Base-by-base conservation (phyloP, 2,113 vertebrate species). In the Zootoca vivipara region DNA sequence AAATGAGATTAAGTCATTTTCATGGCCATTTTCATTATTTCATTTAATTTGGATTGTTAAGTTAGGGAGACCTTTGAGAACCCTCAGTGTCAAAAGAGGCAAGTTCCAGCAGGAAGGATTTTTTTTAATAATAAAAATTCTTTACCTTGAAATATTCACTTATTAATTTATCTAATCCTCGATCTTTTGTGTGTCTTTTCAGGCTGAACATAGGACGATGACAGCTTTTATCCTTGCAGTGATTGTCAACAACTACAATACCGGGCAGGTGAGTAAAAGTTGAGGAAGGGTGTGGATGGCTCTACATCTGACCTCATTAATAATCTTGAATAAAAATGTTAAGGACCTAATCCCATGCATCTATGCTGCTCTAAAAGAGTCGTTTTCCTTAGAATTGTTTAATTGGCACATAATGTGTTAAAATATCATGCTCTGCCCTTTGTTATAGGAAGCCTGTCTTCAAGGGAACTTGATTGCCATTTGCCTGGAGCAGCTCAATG, bases 141-240 rank as follows among this genome's bases (percentile, higher is more conserved):
- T n/a, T 70, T 72, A 28, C 18, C 2, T 10, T 69, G 33, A 79
- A 86, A 58, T 30, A 15, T 75, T 0, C 0, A 0, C 81, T 28
- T 84, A n/a, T 42, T 75, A 30, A 24, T 58, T 84, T 86, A 79
- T 89, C 2, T 83, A 87, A 78, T 58, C 5, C 79, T 38, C 7
- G 73, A 73, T 83, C n/a, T 33, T 2, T 42, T 52, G 58, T 94
- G 0, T 89, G 82, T 52, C 33, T 94, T 8, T 96, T 0, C 95
- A 99, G 99, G 99, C 99, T 3, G 99, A 99, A 80, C 98, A 99
- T 93, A 97, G 99, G 85, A 99, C 99, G 0, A 99, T 99, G 99
- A 99, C 99, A 0, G 98, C 99, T 1, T 99, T 99, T 96, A 99
- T 99, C 87, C 95, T 99, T 78, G 99, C 98, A 15, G 98, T 99